These are phyloP conservation scores for Cantharis rustica DNA, from an alignment of 2,888 invertebrate genomes.

Conservation along the genomic window DNA sequence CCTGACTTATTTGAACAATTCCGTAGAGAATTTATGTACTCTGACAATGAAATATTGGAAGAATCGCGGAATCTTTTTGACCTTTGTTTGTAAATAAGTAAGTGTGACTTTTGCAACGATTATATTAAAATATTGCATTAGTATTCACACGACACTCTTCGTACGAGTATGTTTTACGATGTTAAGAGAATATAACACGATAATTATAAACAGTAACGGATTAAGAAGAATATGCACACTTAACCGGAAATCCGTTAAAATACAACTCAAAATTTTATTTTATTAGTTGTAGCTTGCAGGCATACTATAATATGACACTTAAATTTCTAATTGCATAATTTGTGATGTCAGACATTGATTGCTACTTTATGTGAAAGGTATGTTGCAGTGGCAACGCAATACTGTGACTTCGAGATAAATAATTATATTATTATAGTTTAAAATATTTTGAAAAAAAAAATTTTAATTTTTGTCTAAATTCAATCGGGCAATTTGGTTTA, in stretches of 20 bases:
- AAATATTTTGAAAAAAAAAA: no score
- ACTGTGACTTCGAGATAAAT: no score
- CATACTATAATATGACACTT: not conserved
- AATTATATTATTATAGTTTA: no score
- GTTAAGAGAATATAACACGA: constrained; percentile 5
- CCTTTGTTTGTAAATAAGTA: not conserved
- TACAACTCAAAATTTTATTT: not conserved
- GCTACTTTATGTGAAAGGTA: not conserved
- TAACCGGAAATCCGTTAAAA: constrained; percentile 21
- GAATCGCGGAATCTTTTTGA: not conserved
- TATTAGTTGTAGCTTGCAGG: not conserved
- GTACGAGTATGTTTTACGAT: not conserved
- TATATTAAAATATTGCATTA: not conserved
- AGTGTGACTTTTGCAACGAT: not conserved
- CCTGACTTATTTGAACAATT: not conserved
- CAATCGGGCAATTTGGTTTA: no score
- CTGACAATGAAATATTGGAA: not conserved
- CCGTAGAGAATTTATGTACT: not conserved
- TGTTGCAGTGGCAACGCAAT: not conserved
- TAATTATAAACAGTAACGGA: constrained; percentile 8
- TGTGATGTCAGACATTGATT: not conserved
- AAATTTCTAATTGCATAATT: not conserved
- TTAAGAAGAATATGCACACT: constrained; percentile 15
- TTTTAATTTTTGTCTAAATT: no score
- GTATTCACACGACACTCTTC: not conserved